Evolutionary conservation across 2,888 invertebrate genomes (phyloP).

Genomic region (Luperina nickerlii): DNA sequence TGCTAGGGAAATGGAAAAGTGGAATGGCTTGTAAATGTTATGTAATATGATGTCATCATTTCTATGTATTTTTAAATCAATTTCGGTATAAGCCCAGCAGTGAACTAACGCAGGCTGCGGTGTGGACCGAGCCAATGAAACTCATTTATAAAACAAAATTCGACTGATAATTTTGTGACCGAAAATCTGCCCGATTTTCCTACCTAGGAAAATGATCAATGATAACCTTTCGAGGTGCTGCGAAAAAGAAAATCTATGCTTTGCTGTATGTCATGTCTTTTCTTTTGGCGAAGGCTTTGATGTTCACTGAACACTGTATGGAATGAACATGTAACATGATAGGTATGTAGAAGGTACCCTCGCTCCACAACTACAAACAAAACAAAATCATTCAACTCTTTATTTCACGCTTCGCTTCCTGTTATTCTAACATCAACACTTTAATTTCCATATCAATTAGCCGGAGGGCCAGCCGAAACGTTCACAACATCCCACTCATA

Average conservation of each 20-base stretch:
- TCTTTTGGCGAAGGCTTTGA: neutral
- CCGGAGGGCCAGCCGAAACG: conserved; percentile 20
- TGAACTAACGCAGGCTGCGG: neutral
- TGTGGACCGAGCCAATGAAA: neutral
- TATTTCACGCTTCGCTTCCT: conserved; percentile 49
- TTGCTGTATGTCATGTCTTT: neutral
- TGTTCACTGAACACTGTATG: conserved; percentile 1
- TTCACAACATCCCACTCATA: conserved; percentile 56
- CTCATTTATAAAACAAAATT: neutral
- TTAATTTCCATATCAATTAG: conserved; percentile 64
- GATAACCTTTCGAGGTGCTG: neutral
- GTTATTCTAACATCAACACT: conserved; percentile 60
- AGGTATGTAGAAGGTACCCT: conserved; percentile 1
- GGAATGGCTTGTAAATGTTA: neutral
- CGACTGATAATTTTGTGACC: neutral
- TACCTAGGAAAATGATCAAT: neutral
- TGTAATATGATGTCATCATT: neutral
- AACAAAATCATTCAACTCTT: conserved; percentile 40
- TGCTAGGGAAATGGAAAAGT: neutral
- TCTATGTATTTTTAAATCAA: neutral
- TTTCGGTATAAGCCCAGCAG: too few relatives aligned
- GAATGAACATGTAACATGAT: neutral
- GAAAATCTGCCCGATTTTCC: too few relatives aligned
- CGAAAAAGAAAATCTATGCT: neutral
- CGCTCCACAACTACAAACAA: conserved; percentile 14